Base-by-base conservation (phyloP, 2,113 vertebrate genomes). In the Sorex araneus region DNA sequence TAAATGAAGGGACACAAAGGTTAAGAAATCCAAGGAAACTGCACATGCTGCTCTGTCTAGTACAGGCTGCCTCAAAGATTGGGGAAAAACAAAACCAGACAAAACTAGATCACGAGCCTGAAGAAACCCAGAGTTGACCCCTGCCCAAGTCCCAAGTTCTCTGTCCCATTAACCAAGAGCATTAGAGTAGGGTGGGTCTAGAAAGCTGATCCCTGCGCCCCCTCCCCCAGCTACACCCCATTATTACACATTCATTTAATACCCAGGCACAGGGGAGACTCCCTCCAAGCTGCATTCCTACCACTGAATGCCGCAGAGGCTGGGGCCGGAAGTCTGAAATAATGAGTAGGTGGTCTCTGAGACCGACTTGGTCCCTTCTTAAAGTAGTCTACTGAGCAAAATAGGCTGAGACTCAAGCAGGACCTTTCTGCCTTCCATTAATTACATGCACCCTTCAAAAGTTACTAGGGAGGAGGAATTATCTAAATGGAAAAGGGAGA, bases 401-500 rank as follows among this genome's bases (percentile, higher is more conserved):
- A 84, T 0, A 82, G 60, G 45, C 69, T 32, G 30, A 74, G 23
- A 87, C 18, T 30, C 47, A 73, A 50, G 64, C 63, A 84, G 67
- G 30, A 67, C 4, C 66, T 75, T 50, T 87, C 21, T 13, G 45
- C 21, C 71, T 88, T 77, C 60, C 73, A 74, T 21, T 82, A 43
- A 89, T 84, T 80, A 64, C n/a, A 64, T 79, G 73, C 36, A 92
- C 84, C n/a, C 87, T 89, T 84, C 82, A 92, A 70, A 84, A 76
- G 54, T 60, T 60, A 60, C 47, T 54, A n/a, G n/a, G 69, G 21
- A 9, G 23, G 15, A 6, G 34, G 2, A 15, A 64, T 19, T 50
- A 6, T 40, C 82, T 75, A 91, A 70, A 92, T 50, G 75, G 88
- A 82, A 91, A 18, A 64, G 25, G 15, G n/a, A 73, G n/a, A 92